A percentile compares a stretch with the other conserved stretches of the same genome.
These are phyloP conservation scores for Andrena praecox DNA, from an alignment of 2,888 invertebrate species.

Conservation along the genomic window DNA sequence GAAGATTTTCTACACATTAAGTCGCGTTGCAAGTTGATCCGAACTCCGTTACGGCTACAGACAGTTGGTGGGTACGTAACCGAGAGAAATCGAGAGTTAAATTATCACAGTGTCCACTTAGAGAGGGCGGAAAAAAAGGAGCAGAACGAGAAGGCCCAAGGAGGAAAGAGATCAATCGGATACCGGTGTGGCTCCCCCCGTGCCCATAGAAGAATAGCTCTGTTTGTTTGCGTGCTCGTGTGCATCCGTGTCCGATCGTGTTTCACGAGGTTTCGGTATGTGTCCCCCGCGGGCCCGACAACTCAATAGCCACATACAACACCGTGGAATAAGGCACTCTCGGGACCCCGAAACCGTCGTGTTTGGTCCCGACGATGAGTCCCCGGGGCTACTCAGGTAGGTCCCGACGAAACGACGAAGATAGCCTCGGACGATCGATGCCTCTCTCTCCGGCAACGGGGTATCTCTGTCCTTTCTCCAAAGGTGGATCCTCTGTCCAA, in stretches of 20 bases:
- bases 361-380: conserved; percentile 70
- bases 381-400: conserved; percentile 78
- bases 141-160: conserved; percentile 32
- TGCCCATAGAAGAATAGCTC: conserved; percentile 69
- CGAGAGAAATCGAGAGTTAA: conserved; percentile 71
- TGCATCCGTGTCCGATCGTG: conserved; percentile 84
- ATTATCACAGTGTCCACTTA: conserved; percentile 71
- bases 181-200: conserved; percentile 64
- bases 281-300: conserved; percentile 79
- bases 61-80: conserved; percentile 30
- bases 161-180: conserved; percentile 70
- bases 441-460: conserved; percentile 24
- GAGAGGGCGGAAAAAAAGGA: conserved; percentile 55
- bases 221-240: conserved; percentile 82
- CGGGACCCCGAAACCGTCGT: conserved; percentile 64
- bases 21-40: conserved; percentile 18
- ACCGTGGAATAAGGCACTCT: conserved; percentile 70
- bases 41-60: conserved; percentile 26
- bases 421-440: conserved; percentile 58
- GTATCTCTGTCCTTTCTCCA: conserved; percentile 36
- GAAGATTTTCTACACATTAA: neutral
- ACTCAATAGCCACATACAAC: conserved; percentile 81
- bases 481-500: conserved; percentile 69
- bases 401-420: conserved; percentile 67
- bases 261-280: conserved; percentile 81